Percentiles rank a stretch among this genome's conserved stretches.
These are phyloP conservation scores for Platichthys stellatus DNA, from an alignment of 2,113 vertebrate species.

Conservation along the genomic window DNA sequence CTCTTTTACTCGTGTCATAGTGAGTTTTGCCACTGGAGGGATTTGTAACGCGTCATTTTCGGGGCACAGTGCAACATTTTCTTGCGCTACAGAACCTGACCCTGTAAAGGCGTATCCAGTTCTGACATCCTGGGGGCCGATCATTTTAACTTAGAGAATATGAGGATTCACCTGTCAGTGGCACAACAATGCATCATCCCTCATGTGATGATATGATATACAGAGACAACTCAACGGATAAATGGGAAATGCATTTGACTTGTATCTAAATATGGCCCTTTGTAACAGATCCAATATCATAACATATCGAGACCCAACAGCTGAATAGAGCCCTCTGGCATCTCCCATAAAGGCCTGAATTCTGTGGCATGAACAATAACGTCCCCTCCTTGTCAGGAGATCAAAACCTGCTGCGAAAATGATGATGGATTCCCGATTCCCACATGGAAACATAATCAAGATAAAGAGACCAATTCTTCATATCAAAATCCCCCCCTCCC, in stretches of 20 bases:
- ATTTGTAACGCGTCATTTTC: no score
- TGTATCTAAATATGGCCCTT: no score
- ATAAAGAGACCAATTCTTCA: conserved; percentile 47
- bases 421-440: conserved; percentile 24
- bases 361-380: neutral
- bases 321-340: conserved; percentile 23
- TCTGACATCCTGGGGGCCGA: neutral
- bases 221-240: no score
- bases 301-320: neutral
- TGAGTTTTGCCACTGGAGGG: no score
- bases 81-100: no score
- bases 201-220: neutral
- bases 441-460: conserved; percentile 52
- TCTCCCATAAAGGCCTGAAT: neutral
- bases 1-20: no score
- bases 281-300: neutral
- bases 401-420: conserved; percentile 20
- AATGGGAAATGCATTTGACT: neutral
- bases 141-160: neutral
- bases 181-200: no score
- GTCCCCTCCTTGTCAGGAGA: conserved; percentile 16
- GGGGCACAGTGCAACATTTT: no score
- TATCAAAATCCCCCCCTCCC: conserved; percentile 31
- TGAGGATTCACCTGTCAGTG: neutral
- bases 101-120: no score